Conservation (phyloP, 2,888 invertebrate genomes). For the Drosophila mulleri region DNA sequence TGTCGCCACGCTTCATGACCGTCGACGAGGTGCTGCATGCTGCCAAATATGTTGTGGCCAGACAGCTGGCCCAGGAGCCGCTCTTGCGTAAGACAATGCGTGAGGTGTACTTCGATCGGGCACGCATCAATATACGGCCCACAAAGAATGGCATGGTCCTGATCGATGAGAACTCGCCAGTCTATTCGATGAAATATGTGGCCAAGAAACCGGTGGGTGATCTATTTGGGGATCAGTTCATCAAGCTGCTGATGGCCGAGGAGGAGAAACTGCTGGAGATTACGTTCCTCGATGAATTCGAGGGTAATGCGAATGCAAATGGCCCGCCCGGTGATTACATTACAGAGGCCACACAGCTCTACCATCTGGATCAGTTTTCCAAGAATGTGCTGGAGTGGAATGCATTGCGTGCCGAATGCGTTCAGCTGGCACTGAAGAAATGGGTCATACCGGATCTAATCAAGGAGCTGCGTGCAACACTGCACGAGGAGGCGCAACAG, state of each 20-base stretch:
- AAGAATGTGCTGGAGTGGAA: conserved; percentile 98
- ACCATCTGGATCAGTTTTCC: conserved; percentile 94
- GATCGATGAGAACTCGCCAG: conserved; percentile 97
- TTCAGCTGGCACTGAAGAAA: conserved; percentile 93
- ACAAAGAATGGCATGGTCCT: conserved; percentile 97
- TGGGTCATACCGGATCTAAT: conserved; percentile 95
- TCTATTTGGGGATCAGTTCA: conserved; percentile 94
- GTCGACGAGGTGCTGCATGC: conserved; percentile 95
- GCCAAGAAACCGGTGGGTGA: conserved; percentile 96
- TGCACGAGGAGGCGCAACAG: conserved; percentile 95
- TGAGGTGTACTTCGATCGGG: conserved; percentile 94
- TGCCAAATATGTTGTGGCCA: conserved; percentile 96
- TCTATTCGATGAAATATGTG: conserved; percentile 94
- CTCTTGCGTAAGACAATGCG: conserved; percentile 93
- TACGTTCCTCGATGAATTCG: conserved; percentile 90
- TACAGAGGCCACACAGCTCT: conserved; percentile 93
- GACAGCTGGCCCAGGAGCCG: conserved; percentile 96
- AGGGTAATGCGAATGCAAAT: conserved; percentile 87
- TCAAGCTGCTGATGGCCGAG: conserved; percentile 92
- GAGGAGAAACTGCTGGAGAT: conserved; percentile 93
- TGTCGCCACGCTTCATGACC: conserved; percentile 88
- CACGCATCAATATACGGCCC: conserved; percentile 92
- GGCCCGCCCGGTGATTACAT: conserved; percentile 90
- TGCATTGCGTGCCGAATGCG: conserved; percentile 92
- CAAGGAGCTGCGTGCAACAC: conserved; percentile 92